phyloP scores from a whole-genome alignment of 2,113 vertebrate genomes.

The Antigone vipio region DNA sequence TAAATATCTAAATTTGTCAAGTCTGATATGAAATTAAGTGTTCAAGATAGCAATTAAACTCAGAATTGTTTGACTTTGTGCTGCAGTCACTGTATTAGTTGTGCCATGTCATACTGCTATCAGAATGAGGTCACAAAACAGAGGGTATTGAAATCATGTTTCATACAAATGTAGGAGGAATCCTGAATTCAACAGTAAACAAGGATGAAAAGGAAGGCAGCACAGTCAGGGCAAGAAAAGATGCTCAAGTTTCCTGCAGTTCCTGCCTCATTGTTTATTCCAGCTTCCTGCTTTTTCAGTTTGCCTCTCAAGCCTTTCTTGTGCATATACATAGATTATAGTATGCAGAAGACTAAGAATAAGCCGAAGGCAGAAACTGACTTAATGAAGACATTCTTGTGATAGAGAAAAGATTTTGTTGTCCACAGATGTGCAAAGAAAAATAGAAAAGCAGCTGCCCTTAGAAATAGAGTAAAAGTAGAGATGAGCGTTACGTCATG shows the following conservation, averaged over 20 bases:
- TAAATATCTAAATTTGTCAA: not conserved
- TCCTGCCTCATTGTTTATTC: conserved; percentile 52
- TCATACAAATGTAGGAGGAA: not conserved
- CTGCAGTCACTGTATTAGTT: not conserved
- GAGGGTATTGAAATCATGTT: not conserved
- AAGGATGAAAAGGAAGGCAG: conserved; percentile 17
- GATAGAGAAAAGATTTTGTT: conserved; percentile 58
- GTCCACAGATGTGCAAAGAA: conserved; percentile 60
- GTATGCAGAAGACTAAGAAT: conserved; percentile 52
- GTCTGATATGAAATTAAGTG: not conserved
- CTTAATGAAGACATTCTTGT: conserved; percentile 63
- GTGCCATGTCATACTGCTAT: not conserved
- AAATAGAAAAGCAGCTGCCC: conserved; percentile 67
- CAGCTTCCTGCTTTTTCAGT: conserved; percentile 53
- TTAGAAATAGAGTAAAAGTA: conserved; percentile 49
- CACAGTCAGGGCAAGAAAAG: not conserved
- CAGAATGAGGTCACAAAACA: not conserved
- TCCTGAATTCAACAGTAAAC: conserved; percentile 7
- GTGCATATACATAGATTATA: conserved; percentile 37
- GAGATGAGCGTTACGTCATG: conserved; percentile 15
- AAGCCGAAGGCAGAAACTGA: conserved; percentile 53
- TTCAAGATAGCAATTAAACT: not conserved
- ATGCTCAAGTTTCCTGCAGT: conserved; percentile 2
- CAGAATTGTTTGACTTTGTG: not conserved
- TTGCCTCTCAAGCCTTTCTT: conserved; percentile 52